These are phyloP conservation scores for Drosophila baimaii DNA, from an alignment of 1,140 invertebrate genomes.

Conservation along the genomic window DNA sequence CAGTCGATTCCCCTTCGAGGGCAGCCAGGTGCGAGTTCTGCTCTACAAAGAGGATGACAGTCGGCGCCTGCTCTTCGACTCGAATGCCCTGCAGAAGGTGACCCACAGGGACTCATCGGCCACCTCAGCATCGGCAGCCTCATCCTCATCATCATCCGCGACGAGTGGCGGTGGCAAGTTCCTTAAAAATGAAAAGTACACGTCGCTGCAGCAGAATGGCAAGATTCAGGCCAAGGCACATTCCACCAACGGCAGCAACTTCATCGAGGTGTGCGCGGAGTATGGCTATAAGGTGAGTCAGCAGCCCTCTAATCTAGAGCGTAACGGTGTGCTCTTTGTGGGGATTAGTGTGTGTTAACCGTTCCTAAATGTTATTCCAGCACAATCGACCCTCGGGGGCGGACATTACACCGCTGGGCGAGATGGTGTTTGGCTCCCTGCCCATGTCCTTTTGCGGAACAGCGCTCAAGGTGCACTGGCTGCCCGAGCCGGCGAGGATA, in stretches of 20 bases:
- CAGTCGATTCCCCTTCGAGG: slow-evolving; percentile 86
- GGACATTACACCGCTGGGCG: slow-evolving; percentile 91
- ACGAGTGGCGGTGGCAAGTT: slow-evolving; percentile 54
- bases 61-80: slow-evolving; percentile 93
- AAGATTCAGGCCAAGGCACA: slow-evolving; percentile 77
- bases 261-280: slow-evolving; percentile 81
- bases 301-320: background rate
- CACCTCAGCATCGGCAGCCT: slow-evolving; percentile 26
- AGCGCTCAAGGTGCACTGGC: slow-evolving; percentile 92
- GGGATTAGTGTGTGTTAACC: background rate
- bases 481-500: slow-evolving; percentile 89
- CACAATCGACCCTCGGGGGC: slow-evolving; percentile 86
- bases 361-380: slow-evolving; percentile 69
- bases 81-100: slow-evolving; percentile 88
- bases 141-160: slow-evolving; percentile 20
- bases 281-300: slow-evolving; percentile 78
- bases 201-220: slow-evolving; percentile 65
- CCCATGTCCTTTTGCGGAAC: slow-evolving; percentile 93
- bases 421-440: slow-evolving; percentile 95
- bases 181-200: slow-evolving; percentile 71
- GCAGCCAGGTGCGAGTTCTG: slow-evolving; percentile 90
- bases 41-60: slow-evolving; percentile 94
- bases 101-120: slow-evolving; percentile 66
- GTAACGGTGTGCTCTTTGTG: too few relatives aligned
- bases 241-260: slow-evolving; percentile 72